phyloP scores from a whole-genome alignment of 2,113 vertebrate species.

The Pelecanoides urinatrix region DNA sequence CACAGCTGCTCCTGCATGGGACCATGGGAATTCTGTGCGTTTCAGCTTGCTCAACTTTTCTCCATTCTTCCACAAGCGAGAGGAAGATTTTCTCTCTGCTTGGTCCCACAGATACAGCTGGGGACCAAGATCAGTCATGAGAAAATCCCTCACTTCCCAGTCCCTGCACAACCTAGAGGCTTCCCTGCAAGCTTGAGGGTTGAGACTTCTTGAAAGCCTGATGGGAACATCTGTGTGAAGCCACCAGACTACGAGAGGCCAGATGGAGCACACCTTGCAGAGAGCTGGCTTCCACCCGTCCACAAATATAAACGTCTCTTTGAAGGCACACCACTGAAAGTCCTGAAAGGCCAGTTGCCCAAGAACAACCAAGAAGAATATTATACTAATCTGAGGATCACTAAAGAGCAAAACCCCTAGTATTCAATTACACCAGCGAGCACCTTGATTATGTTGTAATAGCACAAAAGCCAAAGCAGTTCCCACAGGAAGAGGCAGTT shows the following conservation, averaged over 20 bases:
- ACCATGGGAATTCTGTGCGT: neutral
- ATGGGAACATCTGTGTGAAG: neutral
- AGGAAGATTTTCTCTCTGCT: neutral
- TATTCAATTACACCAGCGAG: neutral
- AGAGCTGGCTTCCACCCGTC: neutral
- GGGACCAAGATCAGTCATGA: neutral
- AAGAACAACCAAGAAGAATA: neutral
- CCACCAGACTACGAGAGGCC: neutral
- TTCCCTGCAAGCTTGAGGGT: neutral
- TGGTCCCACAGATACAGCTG: neutral
- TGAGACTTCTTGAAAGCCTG: neutral
- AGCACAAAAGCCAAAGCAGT: slow-evolving; percentile 11
- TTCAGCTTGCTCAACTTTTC: neutral
- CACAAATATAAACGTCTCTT: neutral
- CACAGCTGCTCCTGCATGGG: fast-evolving
- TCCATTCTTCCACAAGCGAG: neutral
- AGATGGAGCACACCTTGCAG: neutral
- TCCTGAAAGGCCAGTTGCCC: slow-evolving; percentile 18
- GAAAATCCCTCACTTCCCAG: neutral
- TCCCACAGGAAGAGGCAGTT: slow-evolving; percentile 14
- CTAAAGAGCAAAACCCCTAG: neutral
- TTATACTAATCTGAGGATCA: slow-evolving; percentile 19
- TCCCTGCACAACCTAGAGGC: neutral
- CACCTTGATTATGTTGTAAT: slow-evolving; percentile 19
- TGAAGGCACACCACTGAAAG: neutral